These are phyloP conservation scores for Perizoma affinitatum DNA, from an alignment of 2,888 invertebrate genomes.

Conservation along the genomic window DNA sequence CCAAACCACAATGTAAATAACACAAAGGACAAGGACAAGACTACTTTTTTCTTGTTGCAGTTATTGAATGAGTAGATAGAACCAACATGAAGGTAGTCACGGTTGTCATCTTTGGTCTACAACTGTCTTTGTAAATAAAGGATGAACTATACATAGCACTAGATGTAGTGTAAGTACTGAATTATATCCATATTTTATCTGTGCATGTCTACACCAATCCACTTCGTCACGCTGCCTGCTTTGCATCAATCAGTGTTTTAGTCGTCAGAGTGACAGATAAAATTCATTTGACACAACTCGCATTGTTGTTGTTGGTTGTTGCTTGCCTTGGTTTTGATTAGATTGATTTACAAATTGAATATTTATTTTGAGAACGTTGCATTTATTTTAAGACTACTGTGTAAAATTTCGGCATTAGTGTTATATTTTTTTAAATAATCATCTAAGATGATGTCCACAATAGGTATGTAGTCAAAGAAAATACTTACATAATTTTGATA, in stretches of 20 bases:
- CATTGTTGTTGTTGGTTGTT: no score
- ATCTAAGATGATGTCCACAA: slow-evolving; percentile 44
- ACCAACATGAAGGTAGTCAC: slow-evolving; percentile 12
- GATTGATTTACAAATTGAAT: no score
- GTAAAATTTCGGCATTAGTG: slow-evolving; percentile 3
- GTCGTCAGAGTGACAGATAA: no score
- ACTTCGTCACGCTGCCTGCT: neutral
- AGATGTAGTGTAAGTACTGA: no score
- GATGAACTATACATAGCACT: no score
- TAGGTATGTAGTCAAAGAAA: slow-evolving; percentile 42
- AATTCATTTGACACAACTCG: no score
- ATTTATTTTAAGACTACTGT: slow-evolving; percentile 15
- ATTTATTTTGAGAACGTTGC: no score
- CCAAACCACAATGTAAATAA: slow-evolving; percentile 22
- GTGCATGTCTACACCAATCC: neutral
- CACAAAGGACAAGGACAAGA: slow-evolving; percentile 5
- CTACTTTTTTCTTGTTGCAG: neutral
- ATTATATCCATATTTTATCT: no score
- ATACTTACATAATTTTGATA: slow-evolving; percentile 26
- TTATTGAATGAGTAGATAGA: slow-evolving; percentile 1
- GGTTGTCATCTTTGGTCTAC: neutral
- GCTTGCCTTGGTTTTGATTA: no score
- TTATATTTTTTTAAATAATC: neutral
- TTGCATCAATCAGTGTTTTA: no score
- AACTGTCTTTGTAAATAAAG: no score